phyloP scores from a whole-genome alignment of 2,797 vertebrate species.

The Cryptoprocta ferox region DNA sequence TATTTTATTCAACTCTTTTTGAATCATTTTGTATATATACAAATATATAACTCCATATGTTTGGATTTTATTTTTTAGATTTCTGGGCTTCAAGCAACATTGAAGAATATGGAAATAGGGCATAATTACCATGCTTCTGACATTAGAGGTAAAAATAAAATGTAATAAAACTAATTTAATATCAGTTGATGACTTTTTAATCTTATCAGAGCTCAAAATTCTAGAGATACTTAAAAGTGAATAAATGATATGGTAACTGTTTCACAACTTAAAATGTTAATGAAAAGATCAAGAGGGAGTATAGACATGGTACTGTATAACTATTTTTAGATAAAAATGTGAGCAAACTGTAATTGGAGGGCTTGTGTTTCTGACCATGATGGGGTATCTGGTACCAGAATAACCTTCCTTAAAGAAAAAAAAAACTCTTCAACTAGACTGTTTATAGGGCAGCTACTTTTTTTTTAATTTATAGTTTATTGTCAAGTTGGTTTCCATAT shows the following conservation, averaged over 20 bases:
- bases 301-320: neutral
- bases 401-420: neutral
- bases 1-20: conserved; percentile 34
- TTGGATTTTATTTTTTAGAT: conserved; percentile 76
- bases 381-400: neutral
- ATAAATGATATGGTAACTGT: neutral
- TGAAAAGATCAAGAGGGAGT: conserved; percentile 13
- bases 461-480: no score
- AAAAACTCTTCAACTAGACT: neutral
- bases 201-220: neutral
- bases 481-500: no score
- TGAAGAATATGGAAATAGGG: conserved; percentile 67
- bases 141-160: conserved; percentile 83
- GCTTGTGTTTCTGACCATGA: neutral
- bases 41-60: neutral
- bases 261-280: conserved; percentile 44
- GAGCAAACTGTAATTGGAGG: neutral
- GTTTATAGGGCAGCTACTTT: neutral
- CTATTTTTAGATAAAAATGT: conserved; percentile 16
- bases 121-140: neutral
- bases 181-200: neutral
- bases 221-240: conserved; percentile 20
- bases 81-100: conserved; percentile 79
- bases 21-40: neutral
- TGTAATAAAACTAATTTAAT: neutral